A percentile compares a stretch with the other conserved stretches of the same genome.
phyloP scores from a whole-genome alignment of 1,140 invertebrate genomes.

The Armadillidium nasatum region DNA sequence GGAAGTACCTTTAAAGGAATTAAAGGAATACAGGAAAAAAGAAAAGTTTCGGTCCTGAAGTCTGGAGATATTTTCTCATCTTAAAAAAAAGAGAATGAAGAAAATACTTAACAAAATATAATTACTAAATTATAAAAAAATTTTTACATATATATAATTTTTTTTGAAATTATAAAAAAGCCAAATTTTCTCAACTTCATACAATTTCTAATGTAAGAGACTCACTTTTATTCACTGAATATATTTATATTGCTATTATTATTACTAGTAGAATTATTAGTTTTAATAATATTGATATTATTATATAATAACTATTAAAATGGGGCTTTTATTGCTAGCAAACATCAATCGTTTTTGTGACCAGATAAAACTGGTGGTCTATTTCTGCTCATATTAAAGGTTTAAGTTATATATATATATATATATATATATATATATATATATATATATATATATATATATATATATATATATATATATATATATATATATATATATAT shows the following conservation, averaged over 20 bases:
- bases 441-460: background rate
- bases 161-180: no score
- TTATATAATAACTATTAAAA: background rate
- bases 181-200: no score
- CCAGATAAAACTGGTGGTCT: background rate
- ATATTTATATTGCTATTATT: background rate
- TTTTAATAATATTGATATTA: background rate
- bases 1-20: no score
- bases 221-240: background rate
- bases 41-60: no score
- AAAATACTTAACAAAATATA: no score
- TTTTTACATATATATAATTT: no score
- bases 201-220: no score
- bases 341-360: background rate
- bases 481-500: background rate
- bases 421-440: background rate
- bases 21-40: no score
- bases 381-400: background rate
- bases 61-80: no score
- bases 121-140: no score
- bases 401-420: background rate
- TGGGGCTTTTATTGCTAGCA: slow-evolving; percentile 3
- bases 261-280: background rate
- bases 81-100: no score
- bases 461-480: background rate